A percentile compares a stretch with the other conserved stretches of the same genome.
Conservation (phyloP, 1,140 invertebrate genomes). For the Lasioglossum albipes region DNA sequence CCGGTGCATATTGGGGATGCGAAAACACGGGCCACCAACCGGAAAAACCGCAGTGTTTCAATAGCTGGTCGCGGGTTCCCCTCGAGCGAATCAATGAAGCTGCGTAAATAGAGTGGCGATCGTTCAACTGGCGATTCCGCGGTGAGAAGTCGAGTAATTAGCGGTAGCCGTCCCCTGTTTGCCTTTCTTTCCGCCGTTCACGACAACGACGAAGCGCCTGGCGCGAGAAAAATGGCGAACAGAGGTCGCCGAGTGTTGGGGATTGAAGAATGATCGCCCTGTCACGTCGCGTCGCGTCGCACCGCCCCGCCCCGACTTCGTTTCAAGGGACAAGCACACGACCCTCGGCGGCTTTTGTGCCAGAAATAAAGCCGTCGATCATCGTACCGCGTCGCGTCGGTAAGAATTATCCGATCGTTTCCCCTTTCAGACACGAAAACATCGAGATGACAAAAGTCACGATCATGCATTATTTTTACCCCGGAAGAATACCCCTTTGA, state of each 20-base stretch:
- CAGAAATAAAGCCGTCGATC: constrained; percentile 32
- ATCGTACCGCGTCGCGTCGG: background rate
- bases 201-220: background rate
- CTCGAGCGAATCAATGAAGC: constrained; percentile 20
- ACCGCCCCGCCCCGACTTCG: background rate
- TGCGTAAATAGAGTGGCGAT: constrained; percentile 12
- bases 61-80: background rate
- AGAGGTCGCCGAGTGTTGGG: too few species aligned
- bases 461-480: background rate
- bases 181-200: background rate
- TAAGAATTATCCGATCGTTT: constrained; percentile 3
- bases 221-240: constrained; percentile 27
- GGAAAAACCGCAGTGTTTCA: background rate
- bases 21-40: too few species aligned
- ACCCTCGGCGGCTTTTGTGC: background rate
- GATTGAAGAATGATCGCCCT: constrained; percentile 33
- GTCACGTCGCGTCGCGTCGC: background rate
- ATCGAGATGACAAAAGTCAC: background rate
- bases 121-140: background rate
- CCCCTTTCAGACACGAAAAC: background rate
- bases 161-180: constrained; percentile 27
- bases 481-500: background rate
- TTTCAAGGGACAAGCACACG: constrained; percentile 12
- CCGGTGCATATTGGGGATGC: too few species aligned
- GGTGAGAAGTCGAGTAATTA: constrained; percentile 40